phyloP scores from a whole-genome alignment of 2,113 vertebrate species.

The Bungarus multicinctus region DNA sequence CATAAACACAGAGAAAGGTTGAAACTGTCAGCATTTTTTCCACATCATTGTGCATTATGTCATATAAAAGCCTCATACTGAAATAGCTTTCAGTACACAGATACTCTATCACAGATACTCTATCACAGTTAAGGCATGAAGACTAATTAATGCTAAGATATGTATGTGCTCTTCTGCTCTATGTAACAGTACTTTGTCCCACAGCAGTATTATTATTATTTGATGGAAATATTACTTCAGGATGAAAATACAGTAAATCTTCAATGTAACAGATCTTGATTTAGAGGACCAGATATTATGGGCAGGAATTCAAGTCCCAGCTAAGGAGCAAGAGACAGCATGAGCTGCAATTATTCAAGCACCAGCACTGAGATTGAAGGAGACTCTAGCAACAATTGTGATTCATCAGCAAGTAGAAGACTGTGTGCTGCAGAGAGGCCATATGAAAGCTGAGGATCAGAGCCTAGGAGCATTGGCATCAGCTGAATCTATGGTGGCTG shows the following conservation, averaged over 20 bases:
- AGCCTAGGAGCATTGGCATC: background rate
- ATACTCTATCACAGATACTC: background rate
- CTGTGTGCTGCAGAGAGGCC: background rate
- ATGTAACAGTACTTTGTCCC: background rate
- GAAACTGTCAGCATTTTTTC: background rate
- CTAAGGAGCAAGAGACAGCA: background rate
- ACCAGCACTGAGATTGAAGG: background rate
- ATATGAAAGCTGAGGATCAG: background rate
- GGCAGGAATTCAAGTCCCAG: background rate
- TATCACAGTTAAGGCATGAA: background rate
- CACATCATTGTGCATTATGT: background rate
- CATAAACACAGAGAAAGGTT: background rate
- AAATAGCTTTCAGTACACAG: background rate
- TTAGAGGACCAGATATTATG: background rate
- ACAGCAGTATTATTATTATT: rapidly evolving
- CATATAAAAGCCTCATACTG: background rate
- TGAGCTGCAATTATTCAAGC: background rate
- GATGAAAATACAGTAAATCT: background rate
- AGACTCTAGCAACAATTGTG: background rate
- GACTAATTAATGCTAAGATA: background rate
- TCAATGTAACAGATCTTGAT: background rate
- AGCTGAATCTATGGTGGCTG: background rate
- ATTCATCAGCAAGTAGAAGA: background rate
- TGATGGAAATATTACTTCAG: background rate
- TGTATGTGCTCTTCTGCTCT: background rate